Evolutionary conservation across 2,113 vertebrate species (phyloP).

Genomic region (Accipiter virgatus): DNA sequence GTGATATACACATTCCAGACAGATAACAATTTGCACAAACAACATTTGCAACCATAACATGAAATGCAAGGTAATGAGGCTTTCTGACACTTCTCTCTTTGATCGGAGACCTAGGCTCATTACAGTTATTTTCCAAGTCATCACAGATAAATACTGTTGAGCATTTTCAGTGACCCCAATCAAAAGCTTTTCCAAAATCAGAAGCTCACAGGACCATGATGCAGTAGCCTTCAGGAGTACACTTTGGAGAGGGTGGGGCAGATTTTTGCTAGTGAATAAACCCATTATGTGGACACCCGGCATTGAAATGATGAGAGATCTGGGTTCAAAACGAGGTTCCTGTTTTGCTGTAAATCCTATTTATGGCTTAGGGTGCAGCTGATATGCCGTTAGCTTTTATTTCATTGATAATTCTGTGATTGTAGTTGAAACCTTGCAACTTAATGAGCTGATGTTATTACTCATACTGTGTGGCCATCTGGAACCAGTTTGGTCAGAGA

Average conservation of each 20-base stretch:
- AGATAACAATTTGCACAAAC: neutral
- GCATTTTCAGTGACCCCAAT: conserved; percentile 42
- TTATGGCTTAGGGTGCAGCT: conserved; percentile 63
- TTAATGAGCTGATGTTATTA: conserved; percentile 76
- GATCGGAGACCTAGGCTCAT: conserved; percentile 5
- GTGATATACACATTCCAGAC: neutral
- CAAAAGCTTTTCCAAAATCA: conserved; percentile 42
- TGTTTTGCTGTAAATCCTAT: conserved; percentile 66
- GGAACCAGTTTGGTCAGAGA: conserved; percentile 79
- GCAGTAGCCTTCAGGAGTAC: conserved; percentile 27
- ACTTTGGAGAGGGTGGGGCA: neutral
- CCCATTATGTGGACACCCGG: conserved; percentile 23
- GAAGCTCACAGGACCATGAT: neutral
- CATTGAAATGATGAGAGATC: neutral
- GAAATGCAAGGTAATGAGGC: conserved; percentile 12
- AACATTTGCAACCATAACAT: neutral
- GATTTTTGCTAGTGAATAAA: conserved; percentile 44
- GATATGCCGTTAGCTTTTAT: conserved; percentile 69
- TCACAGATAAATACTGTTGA: conserved; percentile 45
- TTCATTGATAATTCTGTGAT: conserved; percentile 72
- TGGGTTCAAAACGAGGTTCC: conserved; percentile 47
- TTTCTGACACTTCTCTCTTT: conserved; percentile 43
- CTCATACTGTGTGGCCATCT: conserved; percentile 80
- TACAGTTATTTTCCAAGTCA: conserved; percentile 44
- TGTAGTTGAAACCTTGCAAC: conserved; percentile 68